A percentile compares a stretch with the other conserved stretches of the same genome.
phyloP scores from a whole-genome alignment of 1,140 invertebrate species.

The Hylaeus anthracinus region DNA sequence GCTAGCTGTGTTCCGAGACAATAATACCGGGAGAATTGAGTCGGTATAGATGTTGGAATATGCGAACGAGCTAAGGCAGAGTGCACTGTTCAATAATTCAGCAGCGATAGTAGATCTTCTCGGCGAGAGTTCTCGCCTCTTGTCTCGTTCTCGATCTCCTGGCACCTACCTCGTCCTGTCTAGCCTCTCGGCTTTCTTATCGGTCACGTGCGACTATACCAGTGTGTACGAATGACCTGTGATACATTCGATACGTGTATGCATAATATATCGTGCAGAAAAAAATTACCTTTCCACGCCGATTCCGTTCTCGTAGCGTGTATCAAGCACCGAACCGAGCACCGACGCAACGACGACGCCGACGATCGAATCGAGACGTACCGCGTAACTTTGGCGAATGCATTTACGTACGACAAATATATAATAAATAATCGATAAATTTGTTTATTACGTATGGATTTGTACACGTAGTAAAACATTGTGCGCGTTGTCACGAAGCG shows the following conservation, averaged over 20 bases:
- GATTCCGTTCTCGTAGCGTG: neutral
- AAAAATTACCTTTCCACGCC: slow-evolving; percentile 3
- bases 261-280: slow-evolving; percentile 12
- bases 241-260: slow-evolving; percentile 23
- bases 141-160: slow-evolving; percentile 29
- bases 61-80: slow-evolving; percentile 65
- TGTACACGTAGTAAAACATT: neutral
- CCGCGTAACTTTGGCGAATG: no score
- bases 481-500: slow-evolving; percentile 16
- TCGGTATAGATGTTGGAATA: slow-evolving; percentile 61
- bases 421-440: no score
- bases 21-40: slow-evolving; percentile 64
- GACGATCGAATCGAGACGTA: neutral
- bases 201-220: slow-evolving; percentile 29
- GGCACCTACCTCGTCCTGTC: slow-evolving; percentile 8
- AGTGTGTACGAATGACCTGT: slow-evolving; percentile 21
- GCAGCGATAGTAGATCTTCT: slow-evolving; percentile 63
- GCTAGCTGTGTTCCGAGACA: slow-evolving; percentile 58
- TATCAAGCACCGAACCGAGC: neutral
- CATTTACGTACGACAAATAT: no score
- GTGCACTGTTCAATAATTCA: slow-evolving; percentile 76
- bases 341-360: neutral
- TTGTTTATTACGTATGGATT: no score
- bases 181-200: slow-evolving; percentile 35
- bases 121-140: slow-evolving; percentile 16